Evolutionary conservation across 2,888 invertebrate species (phyloP).

Genomic region (Agrotis clavis): DNA sequence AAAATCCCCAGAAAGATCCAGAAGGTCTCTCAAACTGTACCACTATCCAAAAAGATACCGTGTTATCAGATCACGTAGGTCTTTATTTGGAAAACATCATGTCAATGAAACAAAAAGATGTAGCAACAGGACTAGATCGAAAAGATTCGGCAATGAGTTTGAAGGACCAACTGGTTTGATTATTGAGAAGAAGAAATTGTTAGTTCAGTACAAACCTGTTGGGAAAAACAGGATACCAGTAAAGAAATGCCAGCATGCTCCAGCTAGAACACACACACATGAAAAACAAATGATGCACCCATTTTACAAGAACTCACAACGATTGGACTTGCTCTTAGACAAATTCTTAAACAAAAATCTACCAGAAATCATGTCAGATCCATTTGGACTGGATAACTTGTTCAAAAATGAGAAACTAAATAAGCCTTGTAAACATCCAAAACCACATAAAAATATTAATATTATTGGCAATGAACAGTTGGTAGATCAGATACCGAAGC

Average conservation of each 20-base stretch:
- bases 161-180: conserved; percentile 70
- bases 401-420: conserved; percentile 55
- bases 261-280: conserved; percentile 74
- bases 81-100: conserved; percentile 15
- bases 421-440: conserved; percentile 63
- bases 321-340: conserved; percentile 78
- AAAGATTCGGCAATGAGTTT: conserved; percentile 56
- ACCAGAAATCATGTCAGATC: conserved; percentile 67
- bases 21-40: conserved; percentile 70
- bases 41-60: conserved; percentile 49
- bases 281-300: conserved; percentile 80
- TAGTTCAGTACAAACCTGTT: conserved; percentile 73
- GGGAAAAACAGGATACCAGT: conserved; percentile 67
- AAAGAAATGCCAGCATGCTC: conserved; percentile 77
- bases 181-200: conserved; percentile 76
- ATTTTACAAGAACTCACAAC: conserved; percentile 79
- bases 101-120: neutral
- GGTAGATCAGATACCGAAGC: conserved; percentile 42
- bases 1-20: conserved; percentile 67
- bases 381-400: conserved; percentile 64
- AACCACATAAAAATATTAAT: conserved; percentile 32
- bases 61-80: conserved; percentile 41
- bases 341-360: conserved; percentile 73
- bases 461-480: neutral
- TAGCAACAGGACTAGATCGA: conserved; percentile 49